phyloP scores from a whole-genome alignment of 2,888 invertebrate species.

The Sympetrum striolatum region DNA sequence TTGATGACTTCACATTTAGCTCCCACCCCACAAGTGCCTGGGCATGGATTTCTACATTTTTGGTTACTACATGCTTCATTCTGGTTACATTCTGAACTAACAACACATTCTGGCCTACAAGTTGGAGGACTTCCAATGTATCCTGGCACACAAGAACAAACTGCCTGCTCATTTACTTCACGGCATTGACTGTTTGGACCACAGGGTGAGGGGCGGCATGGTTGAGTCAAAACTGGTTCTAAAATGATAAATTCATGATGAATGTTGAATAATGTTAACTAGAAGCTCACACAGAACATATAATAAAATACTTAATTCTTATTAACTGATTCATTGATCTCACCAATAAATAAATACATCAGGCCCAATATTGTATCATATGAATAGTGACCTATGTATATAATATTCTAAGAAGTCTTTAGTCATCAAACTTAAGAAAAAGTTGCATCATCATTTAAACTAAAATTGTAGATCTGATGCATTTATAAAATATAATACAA shows the following conservation, averaged over 20 bases:
- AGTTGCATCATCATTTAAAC: too few species aligned
- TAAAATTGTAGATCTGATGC: too few species aligned
- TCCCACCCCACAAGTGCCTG: constrained; percentile 66
- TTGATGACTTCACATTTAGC: constrained; percentile 69
- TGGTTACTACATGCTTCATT: constrained; percentile 72
- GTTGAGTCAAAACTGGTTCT: constrained; percentile 52
- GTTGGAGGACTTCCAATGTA: constrained; percentile 60
- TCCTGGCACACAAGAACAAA: constrained; percentile 60
- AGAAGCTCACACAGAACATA: neutral
- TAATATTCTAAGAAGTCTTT: too few species aligned
- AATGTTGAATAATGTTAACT: neutral
- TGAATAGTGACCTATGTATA: too few species aligned
- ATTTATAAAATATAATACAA: too few species aligned
- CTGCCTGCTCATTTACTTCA: constrained; percentile 59
- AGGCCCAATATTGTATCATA: too few species aligned
- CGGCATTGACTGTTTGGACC: constrained; percentile 63
- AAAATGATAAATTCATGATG: constrained; percentile 9
- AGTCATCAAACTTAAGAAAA: too few species aligned
- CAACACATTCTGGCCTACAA: constrained; percentile 61
- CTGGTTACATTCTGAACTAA: constrained; percentile 59
- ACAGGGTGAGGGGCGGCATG: constrained; percentile 62
- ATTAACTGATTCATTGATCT: too few species aligned
- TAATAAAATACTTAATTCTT: too few species aligned
- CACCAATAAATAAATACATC: too few species aligned
- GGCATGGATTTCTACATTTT: constrained; percentile 68